A percentile compares a stretch with the other conserved stretches of the same genome.
These are phyloP conservation scores for Riparia riparia DNA, from an alignment of 2,113 vertebrate genomes.

Conservation along the genomic window DNA sequence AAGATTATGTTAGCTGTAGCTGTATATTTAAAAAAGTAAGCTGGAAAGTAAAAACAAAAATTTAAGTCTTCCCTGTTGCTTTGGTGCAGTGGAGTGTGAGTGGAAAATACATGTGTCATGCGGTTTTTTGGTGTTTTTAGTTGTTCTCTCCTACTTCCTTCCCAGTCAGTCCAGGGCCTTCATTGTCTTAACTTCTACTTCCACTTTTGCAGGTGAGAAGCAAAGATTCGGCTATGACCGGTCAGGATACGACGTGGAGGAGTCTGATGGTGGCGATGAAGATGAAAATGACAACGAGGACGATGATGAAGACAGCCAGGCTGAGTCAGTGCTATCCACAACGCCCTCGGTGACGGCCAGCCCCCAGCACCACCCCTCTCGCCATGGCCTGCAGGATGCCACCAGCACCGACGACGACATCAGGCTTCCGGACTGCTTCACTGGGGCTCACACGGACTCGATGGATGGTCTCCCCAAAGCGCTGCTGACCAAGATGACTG, in stretches of 20 bases:
- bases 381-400: conserved; percentile 69
- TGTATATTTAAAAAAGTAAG: neutral
- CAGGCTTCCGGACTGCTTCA: conserved; percentile 59
- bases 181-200: neutral
- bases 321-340: conserved; percentile 92
- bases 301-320: conserved; percentile 97
- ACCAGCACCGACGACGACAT: conserved; percentile 69
- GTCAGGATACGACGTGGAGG: conserved; percentile 90
- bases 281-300: conserved; percentile 95
- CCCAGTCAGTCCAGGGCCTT: neutral
- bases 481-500: conserved; percentile 92
- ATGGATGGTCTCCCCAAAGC: conserved; percentile 86
- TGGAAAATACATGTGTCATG: neutral
- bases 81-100: neutral
- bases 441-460: conserved; percentile 72
- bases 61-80: neutral
- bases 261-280: conserved; percentile 91
- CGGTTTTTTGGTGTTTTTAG: neutral
- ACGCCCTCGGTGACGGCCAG: conserved; percentile 92
- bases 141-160: neutral
- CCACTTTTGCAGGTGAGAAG: conserved; percentile 82
- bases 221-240: conserved; percentile 84
- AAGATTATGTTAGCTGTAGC: neutral
- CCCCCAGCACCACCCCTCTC: conserved; percentile 87
- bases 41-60: neutral